Base-by-base conservation (phyloP, 2,113 vertebrate species). In the Sebastes schlegelii region DNA sequence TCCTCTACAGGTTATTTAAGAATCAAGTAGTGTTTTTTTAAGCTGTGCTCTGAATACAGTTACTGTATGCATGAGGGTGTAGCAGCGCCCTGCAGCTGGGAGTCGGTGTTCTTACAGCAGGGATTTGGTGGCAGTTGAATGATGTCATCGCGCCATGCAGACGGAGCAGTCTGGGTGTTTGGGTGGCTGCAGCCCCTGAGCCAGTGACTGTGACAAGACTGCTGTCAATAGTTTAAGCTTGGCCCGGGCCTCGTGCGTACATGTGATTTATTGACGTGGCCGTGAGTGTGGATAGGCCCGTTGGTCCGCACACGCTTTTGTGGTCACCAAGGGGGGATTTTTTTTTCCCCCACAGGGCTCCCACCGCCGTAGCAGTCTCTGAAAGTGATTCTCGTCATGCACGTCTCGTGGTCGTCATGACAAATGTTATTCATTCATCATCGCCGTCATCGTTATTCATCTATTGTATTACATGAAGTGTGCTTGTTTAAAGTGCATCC, bases 81-180 rank as follows among this genome's bases (percentile, higher is more conserved):
- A 79, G 63, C 69, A 43, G 76, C 49, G 51, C 78, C 79, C 70
- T 82, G 83, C 91, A 91, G 88, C 88, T 90, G 88, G 77, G 55
- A 91, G 64, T 66, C 46, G 3, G 75, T 83, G 66, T 83, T 91
- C 79, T 79, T 81, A 77, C 74, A 74, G 72, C 60, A 66, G 74
- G 69, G 85, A 78, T 93, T 90, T 88, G 76, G 74, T 91, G 91
- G 84, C 90, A 88, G 85, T 92, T 85, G 79, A 86, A 91, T 92
- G 88, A 92, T 86, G 79, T 92, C 77, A 91, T 61, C 1, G n/a
- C 16, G 13, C 34, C 34, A 34, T 69, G 76, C 85, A 84, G 84
- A 91, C 89, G 84, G 74, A 80, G 79, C 19, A 10, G 86, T 83
- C 73, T 86, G 79, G 57, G 42, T 87, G 64, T 90, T 86, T 86